These are phyloP conservation scores for Paracanthobrama guichenoti DNA, from an alignment of 2,113 vertebrate genomes.

Conservation along the genomic window DNA sequence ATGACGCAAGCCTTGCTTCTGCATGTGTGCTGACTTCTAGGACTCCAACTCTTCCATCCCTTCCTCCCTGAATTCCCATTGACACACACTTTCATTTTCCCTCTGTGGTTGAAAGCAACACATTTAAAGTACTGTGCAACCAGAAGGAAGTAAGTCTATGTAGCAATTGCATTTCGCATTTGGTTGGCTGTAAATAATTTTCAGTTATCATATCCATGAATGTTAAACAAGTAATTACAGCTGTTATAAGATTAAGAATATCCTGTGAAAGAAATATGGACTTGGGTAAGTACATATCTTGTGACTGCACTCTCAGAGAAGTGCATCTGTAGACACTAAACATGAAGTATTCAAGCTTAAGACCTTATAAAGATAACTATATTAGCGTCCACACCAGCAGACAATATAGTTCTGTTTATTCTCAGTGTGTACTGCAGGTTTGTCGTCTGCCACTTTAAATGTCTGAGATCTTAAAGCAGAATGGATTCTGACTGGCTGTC, in stretches of 20 bases:
- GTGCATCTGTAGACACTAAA: neutral
- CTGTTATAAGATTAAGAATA: neutral
- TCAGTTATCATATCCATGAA: neutral
- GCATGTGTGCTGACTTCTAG: neutral
- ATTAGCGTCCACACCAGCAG: too few relatives aligned
- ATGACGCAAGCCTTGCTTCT: too few relatives aligned
- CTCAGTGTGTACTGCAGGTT: too few relatives aligned
- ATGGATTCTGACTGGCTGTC: too few relatives aligned
- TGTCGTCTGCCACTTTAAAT: too few relatives aligned
- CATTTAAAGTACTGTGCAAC: neutral
- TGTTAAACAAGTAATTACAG: conserved; percentile 11
- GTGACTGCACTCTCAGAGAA: neutral
- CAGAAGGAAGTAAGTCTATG: conserved; percentile 17
- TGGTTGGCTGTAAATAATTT: conserved; percentile 12
- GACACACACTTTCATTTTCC: neutral
- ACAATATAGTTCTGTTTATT: too few relatives aligned
- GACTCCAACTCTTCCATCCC: neutral
- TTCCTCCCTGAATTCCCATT: neutral
- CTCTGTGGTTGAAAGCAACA: neutral
- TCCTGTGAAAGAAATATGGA: neutral
- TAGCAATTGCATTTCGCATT: neutral
- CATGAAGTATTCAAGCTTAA: neutral
- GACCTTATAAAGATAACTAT: too few relatives aligned
- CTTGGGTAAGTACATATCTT: neutral
- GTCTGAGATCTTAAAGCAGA: too few relatives aligned